Evolutionary conservation across 2,888 invertebrate species (phyloP), one percentile per base, ranked within the genome.

Genomic region (Erebia aethiops): DNA sequence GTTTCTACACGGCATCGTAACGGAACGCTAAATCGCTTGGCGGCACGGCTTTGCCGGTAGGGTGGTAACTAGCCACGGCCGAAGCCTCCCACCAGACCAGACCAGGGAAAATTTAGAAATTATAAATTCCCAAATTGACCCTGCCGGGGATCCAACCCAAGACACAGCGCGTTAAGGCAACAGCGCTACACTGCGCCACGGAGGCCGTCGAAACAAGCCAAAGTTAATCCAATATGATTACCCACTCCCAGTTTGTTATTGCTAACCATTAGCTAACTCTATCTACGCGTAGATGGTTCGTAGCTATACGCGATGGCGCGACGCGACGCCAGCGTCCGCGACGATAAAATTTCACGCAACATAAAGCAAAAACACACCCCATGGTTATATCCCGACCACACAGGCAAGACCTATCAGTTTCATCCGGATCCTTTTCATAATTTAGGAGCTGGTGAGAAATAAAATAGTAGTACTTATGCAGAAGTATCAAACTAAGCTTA

Each of bases 291-390:
- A 46, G 11, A 13, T 13, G 11, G 13, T 13, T 46, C 11, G 21
- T 57, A 66, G 18, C 21, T 58, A 67, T 58, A 67, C n/a, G 26
- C 65, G 16, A 65, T n/a, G 67, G 54, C 67, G 67, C 67, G 80
- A 78, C 78, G 78, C 79, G 78, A 75, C 81, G 79, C 77, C 83
- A 82, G 80, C 83, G 84, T 84, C 83, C 82, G 83, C 84, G 89
- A 85, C 90, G 81, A 85, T 92, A 92, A 92, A 92, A 93, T 93
- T 94, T 91, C 91, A 94, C 92, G 92, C 87, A 81, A 87, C 92
- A 93, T 93, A 93, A 93, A 94, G 87, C 91, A 93, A 93, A 93
- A 93, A 93, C 92, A 93, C 91, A 89, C 91, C 90, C 91, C 84
- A 84, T 85, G 85, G 87, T 87, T 85, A 85, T 82, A 82, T 80